Conservation (phyloP, 2,797 vertebrate species). For the Tokudaia tokunoshimensis region DNA sequence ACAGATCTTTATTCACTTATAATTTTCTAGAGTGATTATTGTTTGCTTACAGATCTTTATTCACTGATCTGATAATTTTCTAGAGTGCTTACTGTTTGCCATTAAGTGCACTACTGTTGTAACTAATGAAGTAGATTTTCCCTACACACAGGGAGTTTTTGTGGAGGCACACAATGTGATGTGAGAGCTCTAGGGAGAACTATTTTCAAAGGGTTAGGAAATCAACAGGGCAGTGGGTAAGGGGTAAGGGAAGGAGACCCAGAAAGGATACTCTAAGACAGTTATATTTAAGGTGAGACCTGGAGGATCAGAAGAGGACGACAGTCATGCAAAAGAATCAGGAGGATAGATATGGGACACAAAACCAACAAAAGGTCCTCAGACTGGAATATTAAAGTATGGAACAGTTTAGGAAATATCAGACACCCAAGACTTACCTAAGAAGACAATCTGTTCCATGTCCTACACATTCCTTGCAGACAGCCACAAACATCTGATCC, state of each 20-base stretch:
- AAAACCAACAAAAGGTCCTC: not conserved
- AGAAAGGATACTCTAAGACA: not conserved
- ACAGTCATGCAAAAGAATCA: not conserved
- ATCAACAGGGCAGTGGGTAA: not conserved
- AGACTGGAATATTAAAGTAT: not conserved
- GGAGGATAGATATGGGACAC: not conserved
- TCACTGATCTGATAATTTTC: not conserved
- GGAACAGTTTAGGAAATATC: not conserved
- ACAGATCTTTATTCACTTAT: not conserved
- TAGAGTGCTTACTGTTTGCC: not conserved
- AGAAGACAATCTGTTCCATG: not conserved
- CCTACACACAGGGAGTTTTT: not conserved
- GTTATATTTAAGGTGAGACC: not conserved
- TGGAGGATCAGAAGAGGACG: not conserved
- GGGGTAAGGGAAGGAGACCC: not conserved
- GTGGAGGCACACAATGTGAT: not conserved
- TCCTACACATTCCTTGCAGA: not conserved
- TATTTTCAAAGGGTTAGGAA: not conserved
- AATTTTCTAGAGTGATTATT: not conserved
- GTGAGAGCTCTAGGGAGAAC: not conserved
- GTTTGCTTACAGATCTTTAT: not conserved
- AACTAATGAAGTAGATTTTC: not conserved
- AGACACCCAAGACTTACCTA: conserved; percentile 44
- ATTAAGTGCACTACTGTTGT: not conserved
- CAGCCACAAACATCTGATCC: conserved; percentile 8